phyloP scores from a whole-genome alignment of 37 sponge, comb jelly and placozoan species.

The Chondrilla cf. caribensis region DNA sequence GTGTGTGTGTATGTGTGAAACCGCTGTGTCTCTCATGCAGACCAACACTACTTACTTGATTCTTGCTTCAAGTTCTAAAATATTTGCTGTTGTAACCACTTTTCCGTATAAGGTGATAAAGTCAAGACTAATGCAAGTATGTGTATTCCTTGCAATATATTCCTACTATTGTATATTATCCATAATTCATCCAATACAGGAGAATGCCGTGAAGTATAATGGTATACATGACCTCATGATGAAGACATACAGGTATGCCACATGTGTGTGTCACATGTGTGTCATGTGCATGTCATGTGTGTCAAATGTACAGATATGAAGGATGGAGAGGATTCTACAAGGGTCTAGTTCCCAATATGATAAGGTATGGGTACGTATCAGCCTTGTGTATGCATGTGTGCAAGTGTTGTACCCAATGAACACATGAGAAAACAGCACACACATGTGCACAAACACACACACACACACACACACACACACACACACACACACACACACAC shows the following conservation, averaged over 20 bases:
- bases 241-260: conserved; percentile 41
- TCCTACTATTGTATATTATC: not conserved
- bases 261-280: not conserved
- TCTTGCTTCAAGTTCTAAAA: conserved; percentile 82
- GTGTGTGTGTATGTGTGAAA: too few relatives aligned
- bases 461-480: not conserved
- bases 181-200: conserved; percentile 8
- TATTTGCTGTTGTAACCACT: conserved; percentile 74
- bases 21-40: conserved; percentile 38
- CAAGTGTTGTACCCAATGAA: too few relatives aligned
- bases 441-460: not conserved
- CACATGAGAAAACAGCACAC: not conserved
- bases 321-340: conserved; percentile 89
- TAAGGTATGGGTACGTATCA: conserved; percentile 41
- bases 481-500: conserved; percentile 2
- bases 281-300: too few relatives aligned
- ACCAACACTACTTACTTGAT: conserved; percentile 50
- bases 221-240: conserved; percentile 32
- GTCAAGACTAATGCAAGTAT: conserved; percentile 49
- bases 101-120: conserved; percentile 95
- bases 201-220: conserved; percentile 44
- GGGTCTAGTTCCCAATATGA: conserved; percentile 81
- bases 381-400: too few relatives aligned
- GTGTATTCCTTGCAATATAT: not conserved
- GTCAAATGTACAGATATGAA: conserved; percentile 56